Percentiles rank a stretch among this genome's conserved stretches.
These are phyloP conservation scores for Boulengeromyrus knoepffleri DNA, from an alignment of 2,113 vertebrate species.

Conservation along the genomic window DNA sequence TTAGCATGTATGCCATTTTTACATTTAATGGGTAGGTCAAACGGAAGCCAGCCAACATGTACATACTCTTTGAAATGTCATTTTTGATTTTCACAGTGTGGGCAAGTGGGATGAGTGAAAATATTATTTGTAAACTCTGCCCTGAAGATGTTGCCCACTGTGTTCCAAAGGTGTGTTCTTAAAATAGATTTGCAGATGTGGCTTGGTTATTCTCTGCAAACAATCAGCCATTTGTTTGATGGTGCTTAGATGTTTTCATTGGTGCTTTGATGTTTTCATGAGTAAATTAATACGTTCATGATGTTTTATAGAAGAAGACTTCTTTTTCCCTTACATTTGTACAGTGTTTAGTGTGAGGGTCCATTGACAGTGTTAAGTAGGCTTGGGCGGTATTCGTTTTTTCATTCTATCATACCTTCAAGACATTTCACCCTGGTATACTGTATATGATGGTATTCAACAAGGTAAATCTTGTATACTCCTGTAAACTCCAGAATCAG, in stretches of 20 bases:
- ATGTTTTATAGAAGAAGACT: neutral
- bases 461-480: neutral
- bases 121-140: neutral
- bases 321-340: neutral
- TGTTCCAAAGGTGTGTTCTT: neutral
- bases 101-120: neutral
- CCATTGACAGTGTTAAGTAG: neutral
- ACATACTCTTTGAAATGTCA: neutral
- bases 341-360: neutral
- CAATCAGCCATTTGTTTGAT: neutral
- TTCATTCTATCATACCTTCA: neutral
- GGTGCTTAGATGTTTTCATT: conserved; percentile 11
- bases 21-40: neutral
- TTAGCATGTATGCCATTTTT: neutral
- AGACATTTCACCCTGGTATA: neutral
- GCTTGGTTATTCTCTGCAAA: neutral
- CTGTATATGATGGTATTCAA: neutral
- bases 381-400: neutral
- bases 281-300: conserved; percentile 7
- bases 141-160: neutral
- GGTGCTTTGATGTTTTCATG: conserved; percentile 8
- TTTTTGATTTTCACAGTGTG: neutral
- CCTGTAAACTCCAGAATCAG: neutral
- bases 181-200: neutral
- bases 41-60: neutral